Conservation (phyloP, 2,797 vertebrate genomes). For the Petrocephalus sullivani region DNA sequence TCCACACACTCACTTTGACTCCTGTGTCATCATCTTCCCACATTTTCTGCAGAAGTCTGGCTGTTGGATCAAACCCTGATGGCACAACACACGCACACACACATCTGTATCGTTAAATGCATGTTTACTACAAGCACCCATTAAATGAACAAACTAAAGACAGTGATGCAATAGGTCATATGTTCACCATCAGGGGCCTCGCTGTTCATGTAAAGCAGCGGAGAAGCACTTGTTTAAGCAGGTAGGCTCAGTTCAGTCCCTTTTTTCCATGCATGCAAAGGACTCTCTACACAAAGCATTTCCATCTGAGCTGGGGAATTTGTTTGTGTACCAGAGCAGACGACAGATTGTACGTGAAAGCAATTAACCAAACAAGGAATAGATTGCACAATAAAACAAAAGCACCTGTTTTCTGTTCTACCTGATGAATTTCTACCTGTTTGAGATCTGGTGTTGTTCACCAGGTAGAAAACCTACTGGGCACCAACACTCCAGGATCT, state of each 20-base stretch:
- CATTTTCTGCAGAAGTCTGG: conserved; percentile 57
- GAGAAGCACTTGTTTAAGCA: neutral
- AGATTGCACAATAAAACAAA: neutral
- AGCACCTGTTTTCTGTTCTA: neutral
- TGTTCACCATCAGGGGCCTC: neutral
- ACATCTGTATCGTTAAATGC: neutral
- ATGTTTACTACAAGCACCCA: neutral
- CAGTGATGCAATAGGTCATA: neutral
- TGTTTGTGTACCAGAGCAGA: conserved; percentile 11
- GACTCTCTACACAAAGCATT: neutral
- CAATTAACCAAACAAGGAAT: neutral
- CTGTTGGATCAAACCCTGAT: conserved; percentile 46
- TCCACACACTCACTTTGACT: conserved; percentile 50
- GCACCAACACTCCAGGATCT: neutral
- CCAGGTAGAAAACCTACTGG: neutral
- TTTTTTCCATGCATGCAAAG: conserved; percentile 19
- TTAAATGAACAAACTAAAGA: neutral
- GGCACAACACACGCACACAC: conserved; percentile 32
- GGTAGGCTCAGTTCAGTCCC: neutral
- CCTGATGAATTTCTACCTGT: neutral
- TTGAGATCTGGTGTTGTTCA: neutral
- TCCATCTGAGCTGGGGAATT: neutral
- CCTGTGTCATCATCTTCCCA: conserved; percentile 56
- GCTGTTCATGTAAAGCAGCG: conserved; percentile 2
- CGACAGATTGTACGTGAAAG: neutral